Evolutionary conservation across 1,140 invertebrate species (phyloP), one percentile per base, ranked within the genome.

Genomic region (Cephus cinctus): DNA sequence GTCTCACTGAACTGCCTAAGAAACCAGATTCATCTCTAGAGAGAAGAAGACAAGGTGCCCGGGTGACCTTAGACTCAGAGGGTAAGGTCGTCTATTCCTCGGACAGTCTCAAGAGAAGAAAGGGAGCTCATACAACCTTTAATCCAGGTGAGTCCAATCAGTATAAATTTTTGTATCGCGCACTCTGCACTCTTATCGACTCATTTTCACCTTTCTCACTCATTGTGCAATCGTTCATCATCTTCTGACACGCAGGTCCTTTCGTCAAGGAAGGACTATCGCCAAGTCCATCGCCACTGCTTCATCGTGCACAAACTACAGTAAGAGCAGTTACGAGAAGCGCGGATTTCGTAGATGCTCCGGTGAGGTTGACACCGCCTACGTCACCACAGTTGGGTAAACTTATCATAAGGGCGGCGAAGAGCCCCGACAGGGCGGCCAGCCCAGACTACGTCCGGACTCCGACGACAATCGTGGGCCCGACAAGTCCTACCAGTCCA

Each of bases 41-140:
- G 61, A 80, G 69, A 63, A 78, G 64, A 56, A 77, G 81, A 41
- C 84, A 83, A 62, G 88, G 89, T 15, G 89, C 89, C 5, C 81
- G 89, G 61, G 91, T 94, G 1, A 91, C 87, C 9, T 70, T 94
- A 21, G 89, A 94, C 70, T 87, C 92, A 1, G 88, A 92, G 59
- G 92, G 92, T 11, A 90, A 90, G 79, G 89, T 94, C 34, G 86
- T 95, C 31, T 95, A 90, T 68, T 88, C 88, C 45, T 94, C 91
- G 1, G 92, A 94, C 58, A 94, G 90, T 65, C 73, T 94, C 43
- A 86, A 85, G 65, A 79, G 89, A 61, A 80, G 87, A 63, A 89
- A 92, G 78, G 85, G 86, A 39, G 82, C 87, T 8, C 87, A 91
- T 56, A 89, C 88, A 5, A 92, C 89, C 15, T 92, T 92, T 62